A percentile compares a stretch with the other conserved stretches of the same genome.
phyloP scores from a whole-genome alignment of 2,113 vertebrate genomes.

The Tenrec ecaudatus region DNA sequence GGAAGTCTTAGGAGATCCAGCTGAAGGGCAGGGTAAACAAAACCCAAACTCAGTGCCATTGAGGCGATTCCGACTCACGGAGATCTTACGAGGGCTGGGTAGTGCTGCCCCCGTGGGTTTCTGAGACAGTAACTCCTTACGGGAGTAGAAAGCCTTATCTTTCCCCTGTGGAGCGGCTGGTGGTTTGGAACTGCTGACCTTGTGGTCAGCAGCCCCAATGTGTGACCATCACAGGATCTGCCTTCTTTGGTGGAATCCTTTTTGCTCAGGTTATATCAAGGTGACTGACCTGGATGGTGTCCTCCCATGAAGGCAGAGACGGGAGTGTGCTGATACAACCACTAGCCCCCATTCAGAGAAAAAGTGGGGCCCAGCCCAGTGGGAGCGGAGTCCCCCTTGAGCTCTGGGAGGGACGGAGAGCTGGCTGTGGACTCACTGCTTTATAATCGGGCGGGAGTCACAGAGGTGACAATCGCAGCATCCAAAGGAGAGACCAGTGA shows the following conservation, averaged over 20 bases:
- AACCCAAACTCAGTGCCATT: no score
- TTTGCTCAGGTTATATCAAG: background rate
- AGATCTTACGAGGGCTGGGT: no score
- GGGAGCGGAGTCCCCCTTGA: background rate
- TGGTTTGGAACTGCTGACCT: no score
- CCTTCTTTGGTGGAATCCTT: background rate
- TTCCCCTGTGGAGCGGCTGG: no score
- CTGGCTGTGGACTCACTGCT: background rate
- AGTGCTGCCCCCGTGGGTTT: no score
- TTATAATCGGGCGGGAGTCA: slow-evolving; percentile 22
- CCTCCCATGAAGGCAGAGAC: background rate
- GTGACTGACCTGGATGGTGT: background rate
- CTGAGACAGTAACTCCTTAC: no score
- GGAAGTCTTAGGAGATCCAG: background rate
- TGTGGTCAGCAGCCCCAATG: no score
- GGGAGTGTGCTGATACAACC: background rate
- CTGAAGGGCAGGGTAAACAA: background rate
- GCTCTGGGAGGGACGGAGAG: background rate
- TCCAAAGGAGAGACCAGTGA: background rate
- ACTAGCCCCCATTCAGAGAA: background rate
- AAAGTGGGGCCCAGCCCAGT: background rate
- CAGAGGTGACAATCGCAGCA: slow-evolving; percentile 4
- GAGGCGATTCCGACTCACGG: no score
- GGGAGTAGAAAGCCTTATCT: no score
- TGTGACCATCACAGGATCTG: no score